Percentiles rank a stretch among this genome's conserved stretches.
These are phyloP conservation scores for Ptilodon capucinus DNA, from an alignment of 2,888 invertebrate species.

Conservation along the genomic window DNA sequence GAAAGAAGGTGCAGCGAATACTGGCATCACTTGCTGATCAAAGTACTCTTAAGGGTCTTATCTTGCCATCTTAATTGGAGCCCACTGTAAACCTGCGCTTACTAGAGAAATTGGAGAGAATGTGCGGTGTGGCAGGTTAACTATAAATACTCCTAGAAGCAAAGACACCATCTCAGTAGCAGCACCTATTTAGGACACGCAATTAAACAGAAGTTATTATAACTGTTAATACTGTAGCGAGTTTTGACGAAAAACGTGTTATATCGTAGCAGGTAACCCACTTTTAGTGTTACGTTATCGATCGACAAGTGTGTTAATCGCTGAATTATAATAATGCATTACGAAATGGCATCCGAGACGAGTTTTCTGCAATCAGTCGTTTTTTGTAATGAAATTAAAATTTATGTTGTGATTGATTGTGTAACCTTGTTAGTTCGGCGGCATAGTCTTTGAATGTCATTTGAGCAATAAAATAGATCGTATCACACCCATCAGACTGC, in stretches of 20 bases:
- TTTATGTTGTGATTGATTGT: background rate
- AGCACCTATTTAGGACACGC: too few relatives aligned
- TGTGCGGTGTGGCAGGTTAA: background rate
- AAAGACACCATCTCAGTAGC: background rate
- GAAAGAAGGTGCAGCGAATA: too few relatives aligned
- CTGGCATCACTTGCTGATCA: too few relatives aligned
- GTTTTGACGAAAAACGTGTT: slow-evolving; percentile 19
- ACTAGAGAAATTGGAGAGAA: background rate
- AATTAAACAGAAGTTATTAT: background rate
- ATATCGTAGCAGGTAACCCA: slow-evolving; percentile 27
- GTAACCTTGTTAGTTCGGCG: background rate
- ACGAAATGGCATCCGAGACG: slow-evolving; percentile 9
- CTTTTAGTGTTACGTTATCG: slow-evolving; percentile 19
- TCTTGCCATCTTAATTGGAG: too few relatives aligned
- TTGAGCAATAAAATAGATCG: too few relatives aligned
- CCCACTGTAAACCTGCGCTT: background rate
- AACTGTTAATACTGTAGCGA: slow-evolving; percentile 5
- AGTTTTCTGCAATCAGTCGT: background rate
- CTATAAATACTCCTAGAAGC: background rate
- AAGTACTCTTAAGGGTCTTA: too few relatives aligned
- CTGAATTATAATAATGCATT: slow-evolving; percentile 19
- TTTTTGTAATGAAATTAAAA: background rate
- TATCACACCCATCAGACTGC: too few relatives aligned
- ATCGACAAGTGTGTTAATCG: slow-evolving; percentile 17
- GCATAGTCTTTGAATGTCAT: background rate